These are phyloP conservation scores for Rhea americana DNA, from an alignment of 2,113 vertebrate species.

Conservation along the genomic window DNA sequence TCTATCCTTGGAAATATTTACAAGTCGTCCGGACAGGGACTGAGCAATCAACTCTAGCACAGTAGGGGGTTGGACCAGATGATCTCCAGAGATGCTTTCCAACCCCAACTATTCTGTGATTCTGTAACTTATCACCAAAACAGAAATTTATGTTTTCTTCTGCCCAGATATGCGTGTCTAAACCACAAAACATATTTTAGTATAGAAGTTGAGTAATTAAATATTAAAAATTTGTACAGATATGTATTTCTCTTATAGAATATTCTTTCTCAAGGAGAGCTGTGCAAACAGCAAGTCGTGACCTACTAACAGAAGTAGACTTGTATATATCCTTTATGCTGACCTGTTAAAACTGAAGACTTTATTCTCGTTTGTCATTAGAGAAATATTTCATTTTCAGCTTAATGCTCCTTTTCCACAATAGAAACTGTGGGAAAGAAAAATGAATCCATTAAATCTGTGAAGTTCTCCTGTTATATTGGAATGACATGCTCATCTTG, in stretches of 20 bases:
- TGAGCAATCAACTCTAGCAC: too few species aligned
- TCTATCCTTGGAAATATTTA: too few species aligned
- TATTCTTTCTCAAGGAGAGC: not conserved
- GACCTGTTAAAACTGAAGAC: not conserved
- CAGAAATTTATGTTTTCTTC: not conserved
- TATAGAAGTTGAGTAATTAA: not conserved
- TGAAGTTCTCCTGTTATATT: not conserved
- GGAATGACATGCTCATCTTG: not conserved
- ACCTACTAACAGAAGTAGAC: not conserved
- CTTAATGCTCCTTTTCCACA: not conserved
- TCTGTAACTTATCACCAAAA: not conserved
- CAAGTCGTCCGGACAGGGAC: too few species aligned
- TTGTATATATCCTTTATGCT: accelerated
- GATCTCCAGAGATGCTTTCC: too few species aligned
- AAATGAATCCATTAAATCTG: not conserved
- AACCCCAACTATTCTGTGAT: too few species aligned
- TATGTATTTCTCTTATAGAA: not conserved
- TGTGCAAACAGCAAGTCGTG: not conserved
- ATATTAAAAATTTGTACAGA: not conserved
- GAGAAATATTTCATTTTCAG: not conserved
- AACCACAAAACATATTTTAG: not conserved
- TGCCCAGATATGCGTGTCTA: not conserved
- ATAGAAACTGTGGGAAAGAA: not conserved
- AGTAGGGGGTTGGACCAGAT: too few species aligned
- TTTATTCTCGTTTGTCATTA: not conserved